Evolutionary conservation across 2,888 invertebrate species (phyloP).

Genomic region (Urechis unicinctus): DNA sequence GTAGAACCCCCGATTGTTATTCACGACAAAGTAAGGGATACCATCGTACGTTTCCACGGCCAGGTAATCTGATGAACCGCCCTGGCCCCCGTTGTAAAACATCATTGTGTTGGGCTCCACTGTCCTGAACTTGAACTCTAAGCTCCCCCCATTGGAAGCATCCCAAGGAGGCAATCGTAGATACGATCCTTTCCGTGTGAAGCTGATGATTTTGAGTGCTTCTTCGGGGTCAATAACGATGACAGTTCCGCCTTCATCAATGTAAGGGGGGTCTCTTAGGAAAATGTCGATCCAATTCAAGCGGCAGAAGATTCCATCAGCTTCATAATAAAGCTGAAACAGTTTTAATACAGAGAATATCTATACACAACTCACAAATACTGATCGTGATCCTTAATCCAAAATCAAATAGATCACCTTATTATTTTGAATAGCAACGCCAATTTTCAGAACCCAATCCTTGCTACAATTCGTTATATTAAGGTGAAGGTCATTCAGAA

Average conservation of each 20-base stretch:
- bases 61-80: conserved; percentile 25
- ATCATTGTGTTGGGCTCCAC: conserved; percentile 35
- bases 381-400: too few relatives aligned
- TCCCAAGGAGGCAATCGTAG: conserved; percentile 16
- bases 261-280: background rate
- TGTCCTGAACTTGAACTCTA: conserved; percentile 40
- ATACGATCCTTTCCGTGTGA: conserved; percentile 9
- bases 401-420: too few relatives aligned
- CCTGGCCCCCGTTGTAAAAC: conserved; percentile 23
- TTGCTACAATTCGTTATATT: conserved; percentile 12
- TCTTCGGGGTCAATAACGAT: background rate
- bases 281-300: background rate
- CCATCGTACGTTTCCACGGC: conserved; percentile 44
- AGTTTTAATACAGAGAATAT: too few relatives aligned
- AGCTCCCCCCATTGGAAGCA: conserved; percentile 10
- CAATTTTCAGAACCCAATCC: too few relatives aligned
- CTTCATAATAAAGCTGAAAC: background rate
- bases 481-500: background rate
- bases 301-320: background rate
- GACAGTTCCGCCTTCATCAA: background rate
- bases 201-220: conserved; percentile 15
- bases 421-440: too few relatives aligned
- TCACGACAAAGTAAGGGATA: conserved; percentile 35
- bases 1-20: conserved; percentile 29
- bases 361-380: too few relatives aligned